These are phyloP conservation scores for Lamprotornis superbus DNA, from an alignment of 2,113 vertebrate genomes.

Conservation along the genomic window DNA sequence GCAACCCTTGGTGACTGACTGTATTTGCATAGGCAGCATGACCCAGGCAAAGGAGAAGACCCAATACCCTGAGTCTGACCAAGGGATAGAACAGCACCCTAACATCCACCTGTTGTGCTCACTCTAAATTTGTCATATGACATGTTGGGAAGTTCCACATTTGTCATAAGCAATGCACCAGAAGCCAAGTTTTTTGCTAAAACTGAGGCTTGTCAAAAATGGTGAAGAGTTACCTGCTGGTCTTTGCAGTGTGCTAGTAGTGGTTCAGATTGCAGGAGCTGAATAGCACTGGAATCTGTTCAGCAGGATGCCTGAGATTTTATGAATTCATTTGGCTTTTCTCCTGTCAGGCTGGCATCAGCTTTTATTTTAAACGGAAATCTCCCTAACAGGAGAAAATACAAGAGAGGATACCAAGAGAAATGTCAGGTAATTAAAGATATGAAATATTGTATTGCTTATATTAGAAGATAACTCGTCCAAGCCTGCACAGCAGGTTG, in stretches of 20 bases:
- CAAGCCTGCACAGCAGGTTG: background rate
- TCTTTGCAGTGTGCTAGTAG: background rate
- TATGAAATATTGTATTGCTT: background rate
- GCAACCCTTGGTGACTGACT: background rate
- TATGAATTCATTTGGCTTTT: background rate
- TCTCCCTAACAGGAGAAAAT: background rate
- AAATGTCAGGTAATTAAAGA: background rate
- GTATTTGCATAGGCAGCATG: background rate
- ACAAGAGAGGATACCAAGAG: background rate
- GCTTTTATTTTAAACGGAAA: slow-evolving; percentile 15
- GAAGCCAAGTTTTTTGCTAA: background rate
- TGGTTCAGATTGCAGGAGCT: background rate
- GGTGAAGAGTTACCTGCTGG: background rate
- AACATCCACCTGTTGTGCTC: background rate
- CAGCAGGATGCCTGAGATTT: background rate
- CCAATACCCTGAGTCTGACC: background rate
- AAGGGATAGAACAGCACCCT: background rate
- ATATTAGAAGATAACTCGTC: background rate
- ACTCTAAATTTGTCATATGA: background rate
- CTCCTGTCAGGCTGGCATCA: background rate
- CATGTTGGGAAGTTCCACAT: background rate
- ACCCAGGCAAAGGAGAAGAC: background rate
- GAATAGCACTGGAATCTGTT: background rate
- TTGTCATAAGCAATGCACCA: background rate
- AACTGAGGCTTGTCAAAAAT: background rate